A percentile compares a stretch with the other conserved stretches of the same genome.
Conservation (phyloP, 2,888 invertebrate species). For the Hemithea aestivaria region DNA sequence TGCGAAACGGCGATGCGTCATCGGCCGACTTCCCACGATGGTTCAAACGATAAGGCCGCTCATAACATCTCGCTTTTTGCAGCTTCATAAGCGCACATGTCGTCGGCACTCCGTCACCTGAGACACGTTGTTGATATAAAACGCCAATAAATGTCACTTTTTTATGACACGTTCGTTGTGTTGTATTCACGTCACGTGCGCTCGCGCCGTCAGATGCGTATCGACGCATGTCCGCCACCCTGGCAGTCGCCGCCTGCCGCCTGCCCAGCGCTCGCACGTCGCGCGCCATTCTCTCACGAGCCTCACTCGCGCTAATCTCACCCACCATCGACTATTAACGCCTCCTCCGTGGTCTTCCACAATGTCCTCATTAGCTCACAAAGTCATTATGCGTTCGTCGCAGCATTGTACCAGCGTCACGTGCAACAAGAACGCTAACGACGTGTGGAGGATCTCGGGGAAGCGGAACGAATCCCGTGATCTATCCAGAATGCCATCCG, state of each 20-base stretch:
- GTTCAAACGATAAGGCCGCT: conserved; percentile 51
- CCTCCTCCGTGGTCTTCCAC: conserved; percentile 50
- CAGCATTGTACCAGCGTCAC: conserved; percentile 63
- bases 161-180: conserved; percentile 66
- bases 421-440: conserved; percentile 71
- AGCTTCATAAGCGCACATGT: conserved; percentile 62
- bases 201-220: conserved; percentile 63
- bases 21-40: conserved; percentile 59
- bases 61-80: conserved; percentile 62
- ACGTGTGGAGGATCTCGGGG: conserved; percentile 73
- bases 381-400: conserved; percentile 67
- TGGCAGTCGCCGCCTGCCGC: conserved; percentile 36
- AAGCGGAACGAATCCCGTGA: conserved; percentile 71
- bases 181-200: conserved; percentile 72
- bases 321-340: conserved; percentile 56
- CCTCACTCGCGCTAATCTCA: conserved; percentile 50
- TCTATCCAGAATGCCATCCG: conserved; percentile 63
- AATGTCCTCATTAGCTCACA: conserved; percentile 72
- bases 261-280: no score
- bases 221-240: conserved; percentile 62
- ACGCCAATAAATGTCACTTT: conserved; percentile 77
- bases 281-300: conserved; percentile 62
- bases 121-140: conserved; percentile 74
- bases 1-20: conserved; percentile 50
- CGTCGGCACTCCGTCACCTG: conserved; percentile 61